phyloP scores from a whole-genome alignment of 2,113 vertebrate species.

The Prietella phreatophila region DNA sequence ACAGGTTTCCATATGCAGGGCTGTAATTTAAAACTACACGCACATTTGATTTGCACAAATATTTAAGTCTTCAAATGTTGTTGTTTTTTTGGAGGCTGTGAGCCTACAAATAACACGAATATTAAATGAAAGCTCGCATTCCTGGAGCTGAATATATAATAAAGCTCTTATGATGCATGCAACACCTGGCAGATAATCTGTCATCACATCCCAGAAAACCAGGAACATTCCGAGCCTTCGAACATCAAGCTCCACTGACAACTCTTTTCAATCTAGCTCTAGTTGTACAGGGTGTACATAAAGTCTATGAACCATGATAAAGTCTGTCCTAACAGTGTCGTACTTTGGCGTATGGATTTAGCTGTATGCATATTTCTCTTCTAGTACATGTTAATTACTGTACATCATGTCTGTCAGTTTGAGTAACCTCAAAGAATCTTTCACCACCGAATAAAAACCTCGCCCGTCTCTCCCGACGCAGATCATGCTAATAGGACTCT shows the following conservation, averaged over 20 bases:
- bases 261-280: neutral
- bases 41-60: neutral
- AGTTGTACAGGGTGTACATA: neutral
- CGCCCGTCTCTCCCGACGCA: neutral
- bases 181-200: neutral
- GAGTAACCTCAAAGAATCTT: neutral
- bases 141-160: neutral
- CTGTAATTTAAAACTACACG: neutral
- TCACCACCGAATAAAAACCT: neutral
- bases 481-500: conserved; percentile 7
- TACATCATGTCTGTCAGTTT: neutral
- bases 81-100: neutral
- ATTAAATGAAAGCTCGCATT: neutral
- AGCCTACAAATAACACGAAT: neutral
- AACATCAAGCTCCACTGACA: neutral
- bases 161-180: neutral
- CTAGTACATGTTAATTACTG: neutral
- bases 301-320: neutral
- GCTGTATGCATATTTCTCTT: neutral
- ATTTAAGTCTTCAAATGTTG: neutral
- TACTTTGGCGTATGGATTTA: neutral
- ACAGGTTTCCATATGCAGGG: neutral
- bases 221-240: neutral
- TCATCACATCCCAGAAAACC: conserved; percentile 2
- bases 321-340: neutral